Evolutionary conservation across 2,888 invertebrate genomes (phyloP).

Genomic region (Phyto melanocephala): DNA sequence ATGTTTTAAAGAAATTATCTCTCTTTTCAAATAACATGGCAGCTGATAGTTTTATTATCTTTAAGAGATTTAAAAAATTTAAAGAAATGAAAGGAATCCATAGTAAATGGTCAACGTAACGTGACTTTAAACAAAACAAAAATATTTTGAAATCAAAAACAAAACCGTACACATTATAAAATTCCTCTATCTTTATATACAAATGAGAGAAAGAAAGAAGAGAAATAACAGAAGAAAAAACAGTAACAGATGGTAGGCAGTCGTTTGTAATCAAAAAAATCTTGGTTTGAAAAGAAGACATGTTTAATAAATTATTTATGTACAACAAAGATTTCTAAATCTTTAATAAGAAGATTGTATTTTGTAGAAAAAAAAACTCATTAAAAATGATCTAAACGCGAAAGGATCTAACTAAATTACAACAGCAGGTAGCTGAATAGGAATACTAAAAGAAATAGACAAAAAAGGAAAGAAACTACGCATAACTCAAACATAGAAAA

Average conservation of each 20-base stretch:
- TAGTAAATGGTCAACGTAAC: constrained; percentile 56
- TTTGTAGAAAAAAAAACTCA: constrained; percentile 11
- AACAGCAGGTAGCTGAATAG: constrained; percentile 42
- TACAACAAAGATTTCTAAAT: constrained; percentile 46
- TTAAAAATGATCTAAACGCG: constrained; percentile 13
- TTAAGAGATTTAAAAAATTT: constrained; percentile 41
- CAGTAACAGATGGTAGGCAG: constrained; percentile 58
- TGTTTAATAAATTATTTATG: constrained; percentile 41
- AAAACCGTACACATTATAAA: constrained; percentile 15
- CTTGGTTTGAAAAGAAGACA: constrained; percentile 40
- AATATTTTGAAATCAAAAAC: neutral
- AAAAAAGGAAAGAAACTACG: neutral
- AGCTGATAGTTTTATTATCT: constrained; percentile 53
- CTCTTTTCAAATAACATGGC: constrained; percentile 16
- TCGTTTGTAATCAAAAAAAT: constrained; percentile 28
- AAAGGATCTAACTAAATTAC: constrained; percentile 4
- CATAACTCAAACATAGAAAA: constrained; percentile 46
- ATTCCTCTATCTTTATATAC: constrained; percentile 29
- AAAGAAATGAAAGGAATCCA: constrained; percentile 11
- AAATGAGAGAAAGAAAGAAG: neutral
- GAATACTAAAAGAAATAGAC: neutral
- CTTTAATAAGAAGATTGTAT: constrained; percentile 35
- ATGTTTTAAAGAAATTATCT: constrained; percentile 28
- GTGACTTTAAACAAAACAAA: constrained; percentile 32
- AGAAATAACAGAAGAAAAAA: constrained; percentile 4